A percentile compares a stretch with the other conserved stretches of the same genome.
Evolutionary conservation across 2,888 invertebrate species (phyloP).

Genomic region (Eilema griseolum): DNA sequence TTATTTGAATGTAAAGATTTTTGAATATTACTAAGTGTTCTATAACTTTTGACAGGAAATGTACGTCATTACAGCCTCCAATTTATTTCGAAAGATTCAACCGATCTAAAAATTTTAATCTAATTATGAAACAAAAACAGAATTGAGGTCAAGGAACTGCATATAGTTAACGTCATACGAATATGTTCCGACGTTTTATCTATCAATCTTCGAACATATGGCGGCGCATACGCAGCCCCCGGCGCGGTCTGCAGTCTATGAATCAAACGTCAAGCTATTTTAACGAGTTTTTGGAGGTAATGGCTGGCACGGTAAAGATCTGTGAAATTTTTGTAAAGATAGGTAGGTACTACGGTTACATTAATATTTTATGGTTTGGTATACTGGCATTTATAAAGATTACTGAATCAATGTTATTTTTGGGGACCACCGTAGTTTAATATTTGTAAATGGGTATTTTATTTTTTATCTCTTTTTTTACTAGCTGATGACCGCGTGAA

Average conservation of each 20-base stretch:
- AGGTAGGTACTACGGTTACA: not conserved
- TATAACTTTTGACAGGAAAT: too few relatives aligned
- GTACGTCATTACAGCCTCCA: too few relatives aligned
- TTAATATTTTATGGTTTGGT: too few relatives aligned
- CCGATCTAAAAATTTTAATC: not conserved
- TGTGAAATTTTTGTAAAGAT: not conserved
- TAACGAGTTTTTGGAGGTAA: constrained; percentile 29
- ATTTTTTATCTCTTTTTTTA: too few relatives aligned
- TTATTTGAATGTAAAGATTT: too few relatives aligned
- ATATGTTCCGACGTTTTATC: constrained; percentile 64
- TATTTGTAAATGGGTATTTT: too few relatives aligned
- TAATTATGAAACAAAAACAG: not conserved
- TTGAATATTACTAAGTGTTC: too few relatives aligned
- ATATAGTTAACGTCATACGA: constrained; percentile 64
- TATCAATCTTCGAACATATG: constrained; percentile 63
- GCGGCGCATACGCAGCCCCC: constrained; percentile 36
- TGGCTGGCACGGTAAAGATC: not conserved
- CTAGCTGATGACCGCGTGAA: too few relatives aligned
- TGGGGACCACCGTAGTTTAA: too few relatives aligned
- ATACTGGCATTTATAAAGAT: too few relatives aligned
- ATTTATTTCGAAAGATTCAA: not conserved
- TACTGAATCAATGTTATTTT: too few relatives aligned
- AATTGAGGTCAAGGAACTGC: constrained; percentile 51
- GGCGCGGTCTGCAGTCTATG: constrained; percentile 37
- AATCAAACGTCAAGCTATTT: constrained; percentile 46